Evolutionary conservation across 1,140 invertebrate genomes (phyloP), one percentile per base, ranked within the genome.

Genomic region (Andricus grossulariae): DNA sequence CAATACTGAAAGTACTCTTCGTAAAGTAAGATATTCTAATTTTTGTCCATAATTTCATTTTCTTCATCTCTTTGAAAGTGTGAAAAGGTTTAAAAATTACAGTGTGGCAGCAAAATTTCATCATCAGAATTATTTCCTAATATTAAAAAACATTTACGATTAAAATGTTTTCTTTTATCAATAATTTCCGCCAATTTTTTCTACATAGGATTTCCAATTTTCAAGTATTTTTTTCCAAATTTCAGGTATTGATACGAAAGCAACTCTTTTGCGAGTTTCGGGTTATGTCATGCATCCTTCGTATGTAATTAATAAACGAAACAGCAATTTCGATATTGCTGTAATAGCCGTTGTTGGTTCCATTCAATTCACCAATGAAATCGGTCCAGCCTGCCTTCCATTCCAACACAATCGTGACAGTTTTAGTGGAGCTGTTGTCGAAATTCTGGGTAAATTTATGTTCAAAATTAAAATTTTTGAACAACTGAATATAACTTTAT

Each of bases 371-470:
- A 92, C 85, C 50, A 84, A 88, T 0, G 79, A 88, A 57, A 93
- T 96, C 19, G 93, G 92, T 0, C 94, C 94, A 0, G 93, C 92
- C 18, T 96, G 95, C 88, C 83, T 96, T 49, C 95, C 95, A 1
- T 94, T 94, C 80, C 90, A 92, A 78, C 93, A 91, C 77, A 66
- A 78, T 0, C 79, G 73, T 3, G 83, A 90, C 16, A 84, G 88
- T 73, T 93, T 95, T 54, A 85, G 80, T 16, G 92, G 92, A 18
- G 57, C 84, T 45, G 84, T 55, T n/a, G 92, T 94, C 0, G 91
- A 90, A 7, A 84, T 92, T 32, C 81, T 94, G 78, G 94, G 94
- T 94, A 85, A 89, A 52, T 71, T 32, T 45, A 7, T 7, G 7
- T 45, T 11, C 10, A 45, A 10, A 11, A 45, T 11, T 10, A 11